Percentiles rank a stretch among this genome's conserved stretches.
Conservation (phyloP, 1,140 invertebrate species). For the Hylaeus volcanicus region DNA sequence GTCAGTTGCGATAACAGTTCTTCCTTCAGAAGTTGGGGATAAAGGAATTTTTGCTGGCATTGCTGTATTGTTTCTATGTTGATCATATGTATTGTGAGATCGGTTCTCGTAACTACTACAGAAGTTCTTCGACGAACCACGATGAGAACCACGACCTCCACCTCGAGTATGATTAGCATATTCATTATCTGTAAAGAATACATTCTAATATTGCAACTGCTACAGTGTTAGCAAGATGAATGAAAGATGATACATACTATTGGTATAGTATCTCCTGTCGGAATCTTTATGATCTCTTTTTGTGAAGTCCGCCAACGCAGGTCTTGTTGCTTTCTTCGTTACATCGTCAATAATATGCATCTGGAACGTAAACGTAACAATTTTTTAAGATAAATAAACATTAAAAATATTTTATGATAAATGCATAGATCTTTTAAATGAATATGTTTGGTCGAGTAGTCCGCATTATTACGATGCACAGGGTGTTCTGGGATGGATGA, state of each 20-base stretch:
- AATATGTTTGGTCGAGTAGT: too few relatives aligned
- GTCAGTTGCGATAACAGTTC: conserved; percentile 67
- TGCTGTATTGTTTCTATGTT: conserved; percentile 34
- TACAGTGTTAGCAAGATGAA: conserved; percentile 1
- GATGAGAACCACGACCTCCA: conserved; percentile 56
- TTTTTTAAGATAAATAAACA: too few relatives aligned
- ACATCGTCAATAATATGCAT: conserved; percentile 66
- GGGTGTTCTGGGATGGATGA: too few relatives aligned
- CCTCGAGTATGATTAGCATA: conserved; percentile 61
- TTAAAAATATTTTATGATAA: too few relatives aligned
- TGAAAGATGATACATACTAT: conserved; percentile 51
- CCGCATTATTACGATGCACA: too few relatives aligned
- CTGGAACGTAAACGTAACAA: conserved; percentile 50
- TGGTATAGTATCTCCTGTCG: conserved; percentile 66
- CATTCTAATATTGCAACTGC: neutral
- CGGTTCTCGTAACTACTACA: conserved; percentile 67
- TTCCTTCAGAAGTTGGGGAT: conserved; percentile 59
- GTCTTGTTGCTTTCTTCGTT: conserved; percentile 57
- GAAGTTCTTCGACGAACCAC: conserved; percentile 61
- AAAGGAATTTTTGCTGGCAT: conserved; percentile 8
- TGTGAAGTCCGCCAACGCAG: conserved; percentile 57
- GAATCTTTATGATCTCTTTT: conserved; percentile 69
- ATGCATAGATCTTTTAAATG: too few relatives aligned
- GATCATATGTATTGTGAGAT: conserved; percentile 49
- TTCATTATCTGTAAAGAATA: conserved; percentile 63